These are phyloP conservation scores for Carollia perspicillata DNA, from an alignment of 2,113 vertebrate species.

Conservation along the genomic window DNA sequence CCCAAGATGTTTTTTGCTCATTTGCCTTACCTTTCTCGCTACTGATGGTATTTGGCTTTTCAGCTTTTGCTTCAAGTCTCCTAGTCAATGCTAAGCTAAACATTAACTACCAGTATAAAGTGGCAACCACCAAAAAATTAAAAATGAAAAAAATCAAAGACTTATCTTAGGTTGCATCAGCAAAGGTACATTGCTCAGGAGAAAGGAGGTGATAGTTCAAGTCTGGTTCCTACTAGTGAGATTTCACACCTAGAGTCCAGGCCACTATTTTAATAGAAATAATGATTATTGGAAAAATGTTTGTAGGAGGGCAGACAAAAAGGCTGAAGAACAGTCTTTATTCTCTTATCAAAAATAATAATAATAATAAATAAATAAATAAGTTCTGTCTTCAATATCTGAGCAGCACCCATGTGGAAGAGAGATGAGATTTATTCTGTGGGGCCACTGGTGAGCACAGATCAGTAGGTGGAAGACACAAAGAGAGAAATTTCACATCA, in stretches of 20 bases:
- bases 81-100: neutral
- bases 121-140: neutral
- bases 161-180: neutral
- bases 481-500: neutral
- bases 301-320: neutral
- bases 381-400: neutral
- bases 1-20: neutral
- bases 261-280: neutral
- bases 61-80: neutral
- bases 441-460: neutral
- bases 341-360: neutral
- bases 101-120: neutral
- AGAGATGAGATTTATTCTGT: neutral
- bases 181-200: neutral
- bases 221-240: neutral
- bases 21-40: neutral
- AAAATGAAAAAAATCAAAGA: neutral
- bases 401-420: neutral
- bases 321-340: neutral
- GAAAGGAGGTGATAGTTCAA: neutral
- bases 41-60: neutral
- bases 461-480: neutral
- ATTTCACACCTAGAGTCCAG: neutral
- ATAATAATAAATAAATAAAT: neutral
- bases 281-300: neutral